Base-by-base conservation (phyloP, 2,797 vertebrate species). In the Acridotheres tristis region DNA sequence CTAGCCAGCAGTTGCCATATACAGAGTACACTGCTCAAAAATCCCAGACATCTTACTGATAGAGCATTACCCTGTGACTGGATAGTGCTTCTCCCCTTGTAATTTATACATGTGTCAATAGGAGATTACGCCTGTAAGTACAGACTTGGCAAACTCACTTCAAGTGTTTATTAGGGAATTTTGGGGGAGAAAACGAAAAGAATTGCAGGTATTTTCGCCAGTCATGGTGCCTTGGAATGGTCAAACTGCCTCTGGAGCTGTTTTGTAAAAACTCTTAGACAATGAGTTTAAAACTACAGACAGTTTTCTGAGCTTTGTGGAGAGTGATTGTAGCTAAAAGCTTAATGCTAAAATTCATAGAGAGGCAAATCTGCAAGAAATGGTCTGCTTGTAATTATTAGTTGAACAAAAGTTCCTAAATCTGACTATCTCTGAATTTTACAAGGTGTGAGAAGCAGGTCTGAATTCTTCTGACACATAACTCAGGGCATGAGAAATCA, bases 1-100 rank as follows among this genome's bases (percentile, higher is more conserved):
- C 57, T 85, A 91, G 69, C 89, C 93, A 73, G 88, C 91, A 95
- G 97, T 97, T 96, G 96, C 97, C 96, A 96, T 94, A 97, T 96
- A 45, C 93, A 97, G 96, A 96, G 94, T 82, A 92, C 94, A 91
- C 73, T 92, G 89, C 93, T 85, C 83, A 95, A 95, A 93, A 96
- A 97, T 84, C 85, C 61, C 80, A 96, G 96, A 96, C 96, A 95
- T 96, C 88, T 94, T 71, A 67, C 95, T 78, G 88, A 85, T 84
- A 85, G 92, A 76, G 84, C 6, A 0, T 74, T 92, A 76, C 82
- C 16, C 89, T 91, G 94, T 82, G 89, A 88, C 91, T 92, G 95
- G 93, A 48, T 73, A 66, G 88, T 59, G 76, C 83, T 89, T 48
- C 42, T 90, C 61, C 62, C 80, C 92, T 83, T 85, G 94, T 96